Evolutionary conservation across 2,797 vertebrate species (phyloP), one percentile per base, ranked within the genome.

Genomic region (Paedocypris micromegethes): DNA sequence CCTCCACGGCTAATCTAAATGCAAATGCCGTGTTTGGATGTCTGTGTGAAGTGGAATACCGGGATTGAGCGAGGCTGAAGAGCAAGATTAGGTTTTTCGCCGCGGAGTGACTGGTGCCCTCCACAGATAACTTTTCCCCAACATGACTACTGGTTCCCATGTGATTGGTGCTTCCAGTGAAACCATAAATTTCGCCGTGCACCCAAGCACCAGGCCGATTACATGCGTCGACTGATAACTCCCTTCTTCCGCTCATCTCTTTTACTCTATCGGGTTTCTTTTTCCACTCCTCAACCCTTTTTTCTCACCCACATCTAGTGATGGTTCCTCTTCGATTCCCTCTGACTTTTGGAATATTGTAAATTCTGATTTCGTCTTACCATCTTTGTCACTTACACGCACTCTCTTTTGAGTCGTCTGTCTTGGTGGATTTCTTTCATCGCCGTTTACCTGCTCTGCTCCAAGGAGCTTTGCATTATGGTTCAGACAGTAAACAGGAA

Each of bases 1-100:
- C 66, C 66, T 65, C 73, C 75, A 45, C 50, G 43, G 78, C 75
- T 86, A 83, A 86, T 88, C 83, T 84, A 77, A 84, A 84, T 76
- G 70, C 82, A 81, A 86, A 87, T 79, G 72, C 66, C 66, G 43
- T 53, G 74, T 81, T 84, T 81, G 75, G 76, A 57, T 52, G 45
- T 71, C 48, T 66, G 53, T 47, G 79, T 73, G 80, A 60, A 77
- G 75, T 68, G 53, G 53, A 50, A 9, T 48, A 69, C 50, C 59
- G 44, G 63, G 54, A 50, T 61, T 48, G 64, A 57, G 64, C 73
- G 65, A 78, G 74, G 52, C 53, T 68, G 70, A 70, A 77, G 53
- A 70, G 77, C 5, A 54, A 84, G 82, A 84, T 81, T 83, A 78
- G 70, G 69, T 78, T 78, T 63, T 65, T 49, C 4, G 37, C n/a